A percentile compares a stretch with the other conserved stretches of the same genome.
Conservation (phyloP, 2,113 vertebrate species). For the Strigops habroptila region DNA sequence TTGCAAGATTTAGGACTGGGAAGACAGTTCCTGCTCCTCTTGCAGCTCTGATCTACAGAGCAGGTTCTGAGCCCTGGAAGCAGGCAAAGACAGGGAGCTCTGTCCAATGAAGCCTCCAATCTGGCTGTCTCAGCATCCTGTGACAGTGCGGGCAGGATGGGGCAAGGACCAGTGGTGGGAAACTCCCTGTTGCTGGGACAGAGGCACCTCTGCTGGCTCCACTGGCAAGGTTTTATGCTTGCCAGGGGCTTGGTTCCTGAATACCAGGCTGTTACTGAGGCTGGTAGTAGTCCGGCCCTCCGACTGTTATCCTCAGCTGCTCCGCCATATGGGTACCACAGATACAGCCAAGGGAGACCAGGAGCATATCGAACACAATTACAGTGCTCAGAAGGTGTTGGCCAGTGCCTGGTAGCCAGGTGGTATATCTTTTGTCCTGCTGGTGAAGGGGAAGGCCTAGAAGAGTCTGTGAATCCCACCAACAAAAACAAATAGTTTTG, state of each 20-base stretch:
- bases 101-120: background rate
- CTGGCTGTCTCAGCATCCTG: no score
- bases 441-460: background rate
- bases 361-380: rapidly evolving
- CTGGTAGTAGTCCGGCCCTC: background rate
- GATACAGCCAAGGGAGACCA: rapidly evolving
- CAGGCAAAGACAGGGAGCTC: background rate
- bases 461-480: background rate
- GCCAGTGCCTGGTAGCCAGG: background rate
- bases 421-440: background rate
- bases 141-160: rapidly evolving
- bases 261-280: background rate
- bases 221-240: background rate
- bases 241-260: background rate
- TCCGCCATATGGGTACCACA: background rate
- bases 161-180: background rate
- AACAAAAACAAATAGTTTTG: background rate
- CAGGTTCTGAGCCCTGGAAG: background rate
- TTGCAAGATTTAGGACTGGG: background rate
- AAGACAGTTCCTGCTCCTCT: rapidly evolving
- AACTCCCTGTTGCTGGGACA: background rate
- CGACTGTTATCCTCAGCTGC: background rate
- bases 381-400: background rate
- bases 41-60: background rate
- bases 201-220: background rate